Conservation (phyloP, 2,888 invertebrate genomes). For the Melanargia galathea region DNA sequence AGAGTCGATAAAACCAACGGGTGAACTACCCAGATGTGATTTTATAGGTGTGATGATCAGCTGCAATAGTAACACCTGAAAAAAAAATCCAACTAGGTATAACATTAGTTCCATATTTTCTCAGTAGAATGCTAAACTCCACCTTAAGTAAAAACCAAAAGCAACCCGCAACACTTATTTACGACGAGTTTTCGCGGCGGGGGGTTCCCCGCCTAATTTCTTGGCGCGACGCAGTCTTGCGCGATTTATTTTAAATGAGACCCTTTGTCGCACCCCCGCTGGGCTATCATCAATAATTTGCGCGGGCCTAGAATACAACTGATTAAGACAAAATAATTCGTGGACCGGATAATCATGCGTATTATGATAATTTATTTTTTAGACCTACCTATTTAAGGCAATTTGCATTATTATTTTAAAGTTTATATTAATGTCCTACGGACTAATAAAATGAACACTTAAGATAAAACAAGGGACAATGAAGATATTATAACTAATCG, state of each 20-base stretch:
- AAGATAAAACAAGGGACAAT: neutral
- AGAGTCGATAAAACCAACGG: neutral
- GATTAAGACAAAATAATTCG: conserved; percentile 64
- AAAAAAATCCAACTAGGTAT: too few species aligned
- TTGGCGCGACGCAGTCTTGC: conserved; percentile 75
- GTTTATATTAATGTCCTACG: neutral
- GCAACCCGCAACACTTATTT: conserved; percentile 73
- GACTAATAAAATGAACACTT: conserved; percentile 2
- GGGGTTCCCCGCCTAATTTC: conserved; percentile 78
- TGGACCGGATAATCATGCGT: conserved; percentile 16
- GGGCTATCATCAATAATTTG: conserved; percentile 73
- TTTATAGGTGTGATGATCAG: too few species aligned
- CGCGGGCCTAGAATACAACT: conserved; percentile 67
- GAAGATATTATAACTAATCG: neutral
- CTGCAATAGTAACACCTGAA: too few species aligned
- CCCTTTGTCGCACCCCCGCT: conserved; percentile 77
- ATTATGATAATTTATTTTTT: neutral
- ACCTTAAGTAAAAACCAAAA: conserved; percentile 43
- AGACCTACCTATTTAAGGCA: neutral
- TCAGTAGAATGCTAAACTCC: conserved; percentile 12
- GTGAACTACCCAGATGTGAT: too few species aligned
- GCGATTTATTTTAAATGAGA: conserved; percentile 79
- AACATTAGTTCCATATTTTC: neutral
- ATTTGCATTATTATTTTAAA: neutral
- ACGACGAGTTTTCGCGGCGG: conserved; percentile 79